A percentile compares a stretch with the other conserved stretches of the same genome.
Conservation (phyloP, 1,140 invertebrate species). For the Camponotus pennsylvanicus region DNA sequence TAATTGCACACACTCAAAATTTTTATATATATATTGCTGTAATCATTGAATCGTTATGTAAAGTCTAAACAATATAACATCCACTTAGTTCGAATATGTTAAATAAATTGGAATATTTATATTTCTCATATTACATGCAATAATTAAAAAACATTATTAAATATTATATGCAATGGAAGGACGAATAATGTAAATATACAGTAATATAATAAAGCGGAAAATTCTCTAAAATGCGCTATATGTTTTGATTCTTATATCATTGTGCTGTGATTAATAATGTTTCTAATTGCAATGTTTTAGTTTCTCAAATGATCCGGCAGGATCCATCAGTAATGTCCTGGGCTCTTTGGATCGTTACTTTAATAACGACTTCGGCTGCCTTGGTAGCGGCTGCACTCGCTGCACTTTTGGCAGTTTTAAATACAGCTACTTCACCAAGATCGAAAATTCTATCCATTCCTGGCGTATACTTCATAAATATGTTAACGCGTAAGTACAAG, state of each 20-base stretch:
- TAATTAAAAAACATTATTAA: neutral
- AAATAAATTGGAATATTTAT: neutral
- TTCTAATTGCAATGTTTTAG: constrained; percentile 82
- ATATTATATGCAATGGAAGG: neutral
- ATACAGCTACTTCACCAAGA: constrained; percentile 91
- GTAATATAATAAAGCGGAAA: neutral
- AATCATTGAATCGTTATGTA: neutral
- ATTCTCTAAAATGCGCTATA: neutral
- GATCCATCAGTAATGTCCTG: constrained; percentile 90
- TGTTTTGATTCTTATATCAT: neutral
- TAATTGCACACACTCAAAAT: too few species aligned
- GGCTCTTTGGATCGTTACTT: constrained; percentile 90
- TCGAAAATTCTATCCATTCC: constrained; percentile 91
- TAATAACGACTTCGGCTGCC: constrained; percentile 89
- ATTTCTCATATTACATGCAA: neutral
- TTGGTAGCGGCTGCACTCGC: constrained; percentile 90
- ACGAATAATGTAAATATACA: too few species aligned
- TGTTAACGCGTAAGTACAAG: constrained; percentile 89
- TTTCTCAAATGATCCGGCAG: constrained; percentile 87
- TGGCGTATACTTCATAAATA: constrained; percentile 94
- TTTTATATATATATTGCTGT: neutral
- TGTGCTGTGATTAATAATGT: neutral
- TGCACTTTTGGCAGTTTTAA: constrained; percentile 92
- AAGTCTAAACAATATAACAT: neutral
- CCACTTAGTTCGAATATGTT: neutral